These are phyloP conservation scores for Caloenas nicobarica DNA, from an alignment of 2,113 vertebrate species.

Conservation along the genomic window DNA sequence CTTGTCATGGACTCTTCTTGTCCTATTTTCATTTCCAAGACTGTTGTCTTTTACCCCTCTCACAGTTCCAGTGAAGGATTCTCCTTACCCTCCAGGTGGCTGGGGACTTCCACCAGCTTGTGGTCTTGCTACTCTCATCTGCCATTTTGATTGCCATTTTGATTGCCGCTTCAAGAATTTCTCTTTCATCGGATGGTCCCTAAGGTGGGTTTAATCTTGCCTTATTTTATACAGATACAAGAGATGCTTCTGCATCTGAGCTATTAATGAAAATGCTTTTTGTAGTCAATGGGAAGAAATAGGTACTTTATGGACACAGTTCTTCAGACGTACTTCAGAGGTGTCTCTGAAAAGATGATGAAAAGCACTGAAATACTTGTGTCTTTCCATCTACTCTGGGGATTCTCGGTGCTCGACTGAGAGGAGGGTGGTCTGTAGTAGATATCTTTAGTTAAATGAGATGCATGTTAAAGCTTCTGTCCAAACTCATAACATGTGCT, in stretches of 20 bases:
- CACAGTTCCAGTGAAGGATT: neutral
- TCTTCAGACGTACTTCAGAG: neutral
- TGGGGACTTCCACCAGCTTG: neutral
- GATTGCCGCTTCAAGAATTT: neutral
- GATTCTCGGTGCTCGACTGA: neutral
- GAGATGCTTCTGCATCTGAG: neutral
- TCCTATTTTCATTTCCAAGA: neutral
- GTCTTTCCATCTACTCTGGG: neutral
- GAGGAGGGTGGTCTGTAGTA: neutral
- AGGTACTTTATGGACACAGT: neutral
- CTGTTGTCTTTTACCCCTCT: neutral
- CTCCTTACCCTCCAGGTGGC: neutral
- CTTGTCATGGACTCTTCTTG: neutral
- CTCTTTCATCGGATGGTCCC: neutral
- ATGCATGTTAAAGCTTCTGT: neutral
- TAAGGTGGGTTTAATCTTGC: neutral
- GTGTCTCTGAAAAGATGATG: neutral
- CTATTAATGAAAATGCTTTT: neutral
- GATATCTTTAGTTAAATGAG: neutral
- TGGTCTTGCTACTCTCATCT: neutral
- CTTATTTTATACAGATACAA: neutral
- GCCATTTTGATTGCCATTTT: neutral
- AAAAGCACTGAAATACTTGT: neutral
- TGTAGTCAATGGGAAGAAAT: neutral
- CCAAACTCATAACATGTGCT: neutral